Evolutionary conservation across 2,888 invertebrate species (phyloP).

Genomic region (Athalia cordata): DNA sequence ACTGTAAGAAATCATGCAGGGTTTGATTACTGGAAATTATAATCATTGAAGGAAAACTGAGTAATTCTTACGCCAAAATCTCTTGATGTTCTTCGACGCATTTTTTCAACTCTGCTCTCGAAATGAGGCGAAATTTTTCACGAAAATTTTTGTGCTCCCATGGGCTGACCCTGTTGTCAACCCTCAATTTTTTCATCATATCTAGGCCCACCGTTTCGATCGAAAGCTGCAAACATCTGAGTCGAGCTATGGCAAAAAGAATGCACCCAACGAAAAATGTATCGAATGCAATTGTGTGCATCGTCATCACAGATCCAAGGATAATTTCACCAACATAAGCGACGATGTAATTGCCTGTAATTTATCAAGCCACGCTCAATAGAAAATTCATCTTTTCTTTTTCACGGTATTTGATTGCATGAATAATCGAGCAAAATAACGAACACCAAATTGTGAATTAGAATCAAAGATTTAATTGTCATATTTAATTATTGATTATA

Average conservation of each 20-base stretch:
- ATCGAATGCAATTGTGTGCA: slow-evolving; percentile 10
- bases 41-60: background rate
- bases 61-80: slow-evolving; percentile 9
- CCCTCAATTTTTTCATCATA: background rate
- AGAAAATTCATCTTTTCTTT: background rate
- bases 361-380: background rate
- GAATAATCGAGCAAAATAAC: background rate
- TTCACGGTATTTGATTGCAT: no score
- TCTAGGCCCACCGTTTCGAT: background rate
- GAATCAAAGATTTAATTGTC: background rate
- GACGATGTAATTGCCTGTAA: background rate
- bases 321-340: background rate
- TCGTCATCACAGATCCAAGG: background rate
- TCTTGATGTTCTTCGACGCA: slow-evolving; percentile 15
- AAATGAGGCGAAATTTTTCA: background rate
- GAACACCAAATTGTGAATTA: background rate
- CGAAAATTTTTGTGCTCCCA: no score
- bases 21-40: no score
- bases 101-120: background rate
- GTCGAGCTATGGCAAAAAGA: slow-evolving; percentile 19
- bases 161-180: no score
- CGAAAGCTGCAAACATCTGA: slow-evolving; percentile 1
- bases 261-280: slow-evolving; percentile 1
- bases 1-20: slow-evolving; percentile 5
- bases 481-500: background rate